phyloP scores from a whole-genome alignment of 2,888 invertebrate genomes.

The Limnephilus lunatus region DNA sequence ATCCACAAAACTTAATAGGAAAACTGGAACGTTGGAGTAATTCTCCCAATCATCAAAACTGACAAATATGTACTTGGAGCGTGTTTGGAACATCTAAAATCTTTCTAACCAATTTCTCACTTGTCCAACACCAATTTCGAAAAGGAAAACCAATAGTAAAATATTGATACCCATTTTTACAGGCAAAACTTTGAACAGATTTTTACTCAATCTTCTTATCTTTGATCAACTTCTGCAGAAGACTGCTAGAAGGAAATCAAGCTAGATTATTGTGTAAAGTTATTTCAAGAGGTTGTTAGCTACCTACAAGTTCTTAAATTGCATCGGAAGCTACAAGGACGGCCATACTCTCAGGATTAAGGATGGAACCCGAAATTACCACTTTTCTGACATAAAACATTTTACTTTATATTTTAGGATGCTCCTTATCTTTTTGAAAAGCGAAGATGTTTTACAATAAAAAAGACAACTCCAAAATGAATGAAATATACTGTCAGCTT shows the following conservation, averaged over 20 bases:
- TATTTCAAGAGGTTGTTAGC: neutral
- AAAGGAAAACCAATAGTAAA: neutral
- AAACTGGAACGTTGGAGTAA: neutral
- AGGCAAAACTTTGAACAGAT: too few species aligned
- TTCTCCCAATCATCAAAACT: neutral
- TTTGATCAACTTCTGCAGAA: neutral
- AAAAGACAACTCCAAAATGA: neutral
- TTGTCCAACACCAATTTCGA: neutral
- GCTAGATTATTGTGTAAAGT: neutral
- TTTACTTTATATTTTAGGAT: conserved; percentile 21
- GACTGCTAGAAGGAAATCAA: neutral
- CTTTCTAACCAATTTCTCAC: neutral
- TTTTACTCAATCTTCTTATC: neutral
- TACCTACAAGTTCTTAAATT: neutral
- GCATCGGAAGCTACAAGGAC: neutral
- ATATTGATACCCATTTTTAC: neutral
- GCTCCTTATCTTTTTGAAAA: neutral
- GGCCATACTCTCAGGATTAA: neutral
- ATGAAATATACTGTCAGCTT: neutral
- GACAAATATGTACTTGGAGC: neutral
- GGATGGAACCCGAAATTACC: neutral
- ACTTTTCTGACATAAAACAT: conserved; percentile 8
- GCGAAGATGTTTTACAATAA: neutral
- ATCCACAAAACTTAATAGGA: neutral
- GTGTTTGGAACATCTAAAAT: neutral